Base-by-base conservation (phyloP, 2,888 invertebrate species). In the Aplocera efformata region DNA sequence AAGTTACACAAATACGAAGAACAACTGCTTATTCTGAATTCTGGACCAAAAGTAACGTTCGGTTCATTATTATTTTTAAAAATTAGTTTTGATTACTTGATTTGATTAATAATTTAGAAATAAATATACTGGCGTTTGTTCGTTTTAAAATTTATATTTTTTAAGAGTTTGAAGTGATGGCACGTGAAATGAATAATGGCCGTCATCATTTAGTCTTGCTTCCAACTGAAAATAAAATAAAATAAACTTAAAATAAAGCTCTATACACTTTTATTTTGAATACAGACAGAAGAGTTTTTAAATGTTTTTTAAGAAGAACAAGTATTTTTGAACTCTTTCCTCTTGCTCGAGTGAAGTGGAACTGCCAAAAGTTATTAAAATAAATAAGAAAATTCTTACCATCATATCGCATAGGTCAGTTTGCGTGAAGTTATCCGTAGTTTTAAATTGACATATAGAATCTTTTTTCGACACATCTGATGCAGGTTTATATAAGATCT, bases 171-270 rank as follows among this genome's bases (percentile, higher is more conserved):
- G 40, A 8, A 85, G 62, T 3, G 83, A 38, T 33, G 85, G 85
- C 20, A 84, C 50, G 50, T 78, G 72, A 42, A 86, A 77, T 0
- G 74, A 62, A 46, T 80, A 82, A 13, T 59, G 67, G 0, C 79
- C 78, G 21, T 80, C 71, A 3, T 62, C 54, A 9, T 72, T 62
- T 4, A 48, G 54, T 39, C 62, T 68, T n/a, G 70, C 75, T 60
- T 82, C 78, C 38, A 84, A 48, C 84, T 85, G 60, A 49, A 79
- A 77, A 40, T 34, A 21, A 42, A 52, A 41, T 17, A 7, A 5
- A 17, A 17, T n/a, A 20, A 6, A 7, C 11, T 27, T 6, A 7
- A 10, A 27, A 4, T 13, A 20, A 9, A 27, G 21, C 10, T n/a
- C n/a, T n/a, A n/a, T n/a, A n/a, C n/a, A n/a, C n/a, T n/a, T n/a